A percentile compares a stretch with the other conserved stretches of the same genome.
phyloP scores from a whole-genome alignment of 2,888 invertebrate species.

The Cremastinae sp. region DNA sequence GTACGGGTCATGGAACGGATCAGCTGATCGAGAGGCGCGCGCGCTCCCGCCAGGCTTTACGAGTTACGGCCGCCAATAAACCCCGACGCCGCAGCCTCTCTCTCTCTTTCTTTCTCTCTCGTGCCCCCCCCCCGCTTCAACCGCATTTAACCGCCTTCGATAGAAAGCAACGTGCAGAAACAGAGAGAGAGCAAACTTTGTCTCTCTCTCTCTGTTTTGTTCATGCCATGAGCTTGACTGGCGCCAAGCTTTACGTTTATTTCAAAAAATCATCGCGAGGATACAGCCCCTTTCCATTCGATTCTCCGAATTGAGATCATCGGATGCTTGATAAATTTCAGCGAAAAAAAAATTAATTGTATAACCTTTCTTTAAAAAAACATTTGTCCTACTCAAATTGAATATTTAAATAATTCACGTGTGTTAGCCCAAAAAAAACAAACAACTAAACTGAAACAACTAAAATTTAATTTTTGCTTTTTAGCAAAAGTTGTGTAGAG shows the following conservation, averaged over 20 bases:
- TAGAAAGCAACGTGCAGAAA: constrained; percentile 14
- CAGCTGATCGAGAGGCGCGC: constrained; percentile 80
- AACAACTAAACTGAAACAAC: too few species aligned
- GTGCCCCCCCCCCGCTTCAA: constrained; percentile 36
- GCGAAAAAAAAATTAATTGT: constrained; percentile 17
- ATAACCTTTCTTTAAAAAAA: too few species aligned
- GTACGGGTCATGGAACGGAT: constrained; percentile 79
- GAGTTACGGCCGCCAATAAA: constrained; percentile 81
- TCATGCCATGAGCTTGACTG: constrained; percentile 67
- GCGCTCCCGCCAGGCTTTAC: constrained; percentile 76
- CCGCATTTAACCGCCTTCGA: background rate
- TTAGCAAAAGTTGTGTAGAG: too few species aligned
- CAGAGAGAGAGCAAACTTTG: background rate
- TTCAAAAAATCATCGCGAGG: constrained; percentile 24
- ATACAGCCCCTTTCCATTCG: background rate
- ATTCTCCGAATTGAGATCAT: too few species aligned
- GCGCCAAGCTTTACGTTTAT: constrained; percentile 72
- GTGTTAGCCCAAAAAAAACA: too few species aligned
- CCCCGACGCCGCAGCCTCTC: constrained; percentile 72
- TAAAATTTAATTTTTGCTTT: too few species aligned
- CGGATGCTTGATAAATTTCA: background rate
- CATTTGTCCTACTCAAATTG: too few species aligned
- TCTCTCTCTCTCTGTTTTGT: constrained; percentile 7
- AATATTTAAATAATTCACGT: too few species aligned
- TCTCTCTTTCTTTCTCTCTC: constrained; percentile 28